Percentiles rank a stretch among this genome's conserved stretches.
These are phyloP conservation scores for Papilio dardanus DNA, from an alignment of 1,140 invertebrate species.

Conservation along the genomic window DNA sequence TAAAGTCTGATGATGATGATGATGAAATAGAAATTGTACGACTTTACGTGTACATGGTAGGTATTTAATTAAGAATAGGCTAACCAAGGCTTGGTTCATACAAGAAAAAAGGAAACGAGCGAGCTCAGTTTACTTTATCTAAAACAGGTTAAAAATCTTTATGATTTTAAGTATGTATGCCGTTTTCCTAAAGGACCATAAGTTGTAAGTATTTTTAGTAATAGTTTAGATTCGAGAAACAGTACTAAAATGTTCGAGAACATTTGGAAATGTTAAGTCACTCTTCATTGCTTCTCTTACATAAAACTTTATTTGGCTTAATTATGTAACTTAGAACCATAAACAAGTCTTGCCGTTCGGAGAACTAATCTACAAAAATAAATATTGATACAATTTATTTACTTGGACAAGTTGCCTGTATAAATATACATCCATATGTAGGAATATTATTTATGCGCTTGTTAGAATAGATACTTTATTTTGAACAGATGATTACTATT, in stretches of 20 bases:
- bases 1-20: too few species aligned
- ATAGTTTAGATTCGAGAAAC: not conserved
- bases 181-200: not conserved
- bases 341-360: not conserved
- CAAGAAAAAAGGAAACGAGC: not conserved
- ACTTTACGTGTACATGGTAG: not conserved
- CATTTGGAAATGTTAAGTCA: not conserved
- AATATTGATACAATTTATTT: not conserved
- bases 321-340: slow-evolving; percentile 7
- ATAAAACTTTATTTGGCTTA: slow-evolving; percentile 13
- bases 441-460: not conserved
- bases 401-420: not conserved
- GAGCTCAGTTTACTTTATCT: too few species aligned
- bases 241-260: not conserved
- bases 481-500: too few species aligned
- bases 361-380: not conserved
- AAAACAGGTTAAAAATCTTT: too few species aligned
- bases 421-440: not conserved
- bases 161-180: not conserved
- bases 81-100: not conserved
- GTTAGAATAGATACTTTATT: too few species aligned
- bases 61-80: not conserved
- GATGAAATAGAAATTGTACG: not conserved
- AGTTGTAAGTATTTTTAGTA: not conserved
- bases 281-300: not conserved